Evolutionary conservation across 2,888 invertebrate genomes (phyloP), one percentile per base, ranked within the genome.

Genomic region (Agapostemon virescens): DNA sequence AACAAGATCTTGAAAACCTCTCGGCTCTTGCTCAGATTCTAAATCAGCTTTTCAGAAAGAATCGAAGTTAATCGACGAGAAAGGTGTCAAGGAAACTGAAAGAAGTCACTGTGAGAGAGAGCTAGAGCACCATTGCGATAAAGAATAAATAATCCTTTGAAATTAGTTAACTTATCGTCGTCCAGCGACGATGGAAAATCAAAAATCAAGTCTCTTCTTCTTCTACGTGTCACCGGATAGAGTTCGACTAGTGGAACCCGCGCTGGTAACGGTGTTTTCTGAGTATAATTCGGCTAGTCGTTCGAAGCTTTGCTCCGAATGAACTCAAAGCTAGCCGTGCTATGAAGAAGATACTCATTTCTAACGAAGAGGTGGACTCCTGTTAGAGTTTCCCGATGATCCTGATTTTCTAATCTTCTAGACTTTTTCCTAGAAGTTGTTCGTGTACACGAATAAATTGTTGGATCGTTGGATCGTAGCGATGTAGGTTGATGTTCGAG

Each of bases 291-390:
- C 88, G 82, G 55, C 77, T 87, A 42, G 91, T 87, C 38, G 87
- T 76, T 33, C 90, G 87, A 81, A 90, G 82, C 81, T 89, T 91
- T 20, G 82, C 85, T 33, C 88, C 84, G 69, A 91, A 77, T 6
- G 88, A 87, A 79, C 87, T 83, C 17, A 90, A 61, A 6, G 87
- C 88, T 13, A 92, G 76, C 30, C 89, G 89, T 49, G 90, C 90
- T 36, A 92, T 72, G 66, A 91, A 91, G 36, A 90, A 70, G 74
- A 91, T 70, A 79, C 88, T 88, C 91, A 91, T 91, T 45, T 81
- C 73, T 69, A 64, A 26, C 33, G 45, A 33, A 40, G 42, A 20
- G 11, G 9, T 17, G 4, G 1, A 33, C 13, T 49, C n/a, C n/a
- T 9, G 20, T n/a, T 1, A n/a, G 23, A n/a, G 49, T 33, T 15